These are phyloP conservation scores for Cherax destructor DNA, from an alignment of 1,140 invertebrate species.

Conservation along the genomic window DNA sequence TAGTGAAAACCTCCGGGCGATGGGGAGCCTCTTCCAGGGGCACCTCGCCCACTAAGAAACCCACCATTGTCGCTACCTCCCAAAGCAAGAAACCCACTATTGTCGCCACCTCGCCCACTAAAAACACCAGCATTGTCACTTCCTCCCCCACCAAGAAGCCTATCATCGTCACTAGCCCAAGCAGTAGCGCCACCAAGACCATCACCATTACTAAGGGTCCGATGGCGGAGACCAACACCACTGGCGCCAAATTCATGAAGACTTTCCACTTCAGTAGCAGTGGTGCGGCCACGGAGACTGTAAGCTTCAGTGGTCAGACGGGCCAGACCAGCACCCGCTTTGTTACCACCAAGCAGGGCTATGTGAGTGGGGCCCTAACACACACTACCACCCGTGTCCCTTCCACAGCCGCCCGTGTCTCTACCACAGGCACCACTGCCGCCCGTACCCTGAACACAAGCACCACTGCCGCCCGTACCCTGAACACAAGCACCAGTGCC, in stretches of 20 bases:
- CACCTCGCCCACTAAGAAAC: neutral
- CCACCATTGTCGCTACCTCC: neutral
- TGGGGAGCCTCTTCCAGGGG: slow-evolving; percentile 38
- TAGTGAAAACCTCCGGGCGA: slow-evolving; percentile 36
- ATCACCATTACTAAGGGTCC: neutral
- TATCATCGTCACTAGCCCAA: slow-evolving; percentile 10
- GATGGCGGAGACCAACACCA: neutral
- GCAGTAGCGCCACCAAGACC: neutral
- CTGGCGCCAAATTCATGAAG: slow-evolving; percentile 4
- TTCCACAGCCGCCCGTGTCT: neutral
- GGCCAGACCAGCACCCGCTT: slow-evolving; percentile 2
- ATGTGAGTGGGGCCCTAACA: neutral
- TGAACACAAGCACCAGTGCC: too few species aligned
- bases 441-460: too few species aligned
- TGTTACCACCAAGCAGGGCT: slow-evolving; percentile 16
- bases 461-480: too few species aligned
- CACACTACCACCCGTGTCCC: neutral
- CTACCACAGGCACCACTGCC: too few species aligned
- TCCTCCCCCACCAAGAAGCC: neutral
- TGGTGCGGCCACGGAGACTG: neutral
- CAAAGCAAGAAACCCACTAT: neutral
- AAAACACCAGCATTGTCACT: neutral
- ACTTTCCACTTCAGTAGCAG: slow-evolving; percentile 24
- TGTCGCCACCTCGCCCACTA: neutral
- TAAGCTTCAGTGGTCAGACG: neutral